These are phyloP conservation scores for Drosophila cracens DNA, from an alignment of 2,888 invertebrate species.

Conservation along the genomic window DNA sequence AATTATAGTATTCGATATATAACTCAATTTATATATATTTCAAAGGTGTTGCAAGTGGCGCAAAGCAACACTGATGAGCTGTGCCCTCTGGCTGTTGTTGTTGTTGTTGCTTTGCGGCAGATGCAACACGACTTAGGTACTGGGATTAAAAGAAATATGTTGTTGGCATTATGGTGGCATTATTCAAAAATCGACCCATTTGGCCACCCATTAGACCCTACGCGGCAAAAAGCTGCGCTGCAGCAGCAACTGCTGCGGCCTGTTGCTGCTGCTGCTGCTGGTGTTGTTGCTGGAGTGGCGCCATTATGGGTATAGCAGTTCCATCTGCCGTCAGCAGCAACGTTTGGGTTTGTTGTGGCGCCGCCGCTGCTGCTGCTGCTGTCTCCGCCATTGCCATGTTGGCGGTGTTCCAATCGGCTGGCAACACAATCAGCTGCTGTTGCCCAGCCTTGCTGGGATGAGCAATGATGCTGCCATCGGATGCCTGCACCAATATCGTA, in stretches of 20 bases:
- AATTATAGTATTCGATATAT: background rate
- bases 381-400: constrained; percentile 43
- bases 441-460: constrained; percentile 75
- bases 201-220: constrained; percentile 84
- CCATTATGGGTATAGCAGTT: constrained; percentile 75
- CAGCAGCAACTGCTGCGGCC: constrained; percentile 74
- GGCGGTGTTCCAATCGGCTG: constrained; percentile 66
- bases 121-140: constrained; percentile 45
- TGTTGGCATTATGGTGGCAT: constrained; percentile 82
- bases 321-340: constrained; percentile 76
- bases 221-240: constrained; percentile 79
- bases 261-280: constrained; percentile 74
- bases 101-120: constrained; percentile 40
- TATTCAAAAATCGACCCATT: constrained; percentile 83
- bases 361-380: constrained; percentile 36
- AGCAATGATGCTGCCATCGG: constrained; percentile 79
- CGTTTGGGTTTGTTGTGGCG: constrained; percentile 62
- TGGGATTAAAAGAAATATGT: constrained; percentile 80
- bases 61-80: constrained; percentile 30
- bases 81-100: constrained; percentile 15
- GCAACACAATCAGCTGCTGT: constrained; percentile 78
- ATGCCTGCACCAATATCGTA: constrained; percentile 80
- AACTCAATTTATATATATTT: background rate
- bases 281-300: constrained; percentile 61
- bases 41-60: constrained; percentile 35